These are phyloP conservation scores for Bombus impatiens DNA, from an alignment of 1,140 invertebrate genomes.

Conservation along the genomic window DNA sequence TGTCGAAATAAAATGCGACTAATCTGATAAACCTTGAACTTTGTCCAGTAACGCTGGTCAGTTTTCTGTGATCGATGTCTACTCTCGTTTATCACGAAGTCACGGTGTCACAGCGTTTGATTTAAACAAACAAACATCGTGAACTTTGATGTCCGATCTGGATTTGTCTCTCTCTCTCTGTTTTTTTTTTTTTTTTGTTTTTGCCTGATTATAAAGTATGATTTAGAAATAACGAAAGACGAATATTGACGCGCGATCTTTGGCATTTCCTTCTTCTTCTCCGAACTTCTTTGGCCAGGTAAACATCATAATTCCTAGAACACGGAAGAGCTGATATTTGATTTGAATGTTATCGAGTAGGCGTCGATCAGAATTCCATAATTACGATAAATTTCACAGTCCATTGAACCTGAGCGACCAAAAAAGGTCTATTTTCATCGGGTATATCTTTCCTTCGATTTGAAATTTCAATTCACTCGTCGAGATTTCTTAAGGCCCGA, in stretches of 20 bases:
- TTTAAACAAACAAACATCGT: background rate
- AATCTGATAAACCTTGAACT: background rate
- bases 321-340: background rate
- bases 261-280: background rate
- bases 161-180: rapidly evolving
- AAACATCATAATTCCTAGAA: background rate
- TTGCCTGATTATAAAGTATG: background rate
- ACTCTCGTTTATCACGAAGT: background rate
- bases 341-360: background rate
- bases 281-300: too few relatives aligned
- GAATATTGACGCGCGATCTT: background rate
- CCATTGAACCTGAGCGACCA: rapidly evolving
- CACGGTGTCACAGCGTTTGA: background rate
- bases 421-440: too few relatives aligned
- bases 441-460: too few relatives aligned
- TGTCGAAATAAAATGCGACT: background rate
- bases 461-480: too few relatives aligned
- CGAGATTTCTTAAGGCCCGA: background rate
- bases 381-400: background rate
- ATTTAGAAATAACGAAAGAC: background rate
- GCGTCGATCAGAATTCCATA: background rate
- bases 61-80: background rate
- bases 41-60: background rate
- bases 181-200: background rate
- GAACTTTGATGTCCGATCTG: background rate